phyloP scores from a whole-genome alignment of 2,113 vertebrate genomes.

The Anolis sagrei region DNA sequence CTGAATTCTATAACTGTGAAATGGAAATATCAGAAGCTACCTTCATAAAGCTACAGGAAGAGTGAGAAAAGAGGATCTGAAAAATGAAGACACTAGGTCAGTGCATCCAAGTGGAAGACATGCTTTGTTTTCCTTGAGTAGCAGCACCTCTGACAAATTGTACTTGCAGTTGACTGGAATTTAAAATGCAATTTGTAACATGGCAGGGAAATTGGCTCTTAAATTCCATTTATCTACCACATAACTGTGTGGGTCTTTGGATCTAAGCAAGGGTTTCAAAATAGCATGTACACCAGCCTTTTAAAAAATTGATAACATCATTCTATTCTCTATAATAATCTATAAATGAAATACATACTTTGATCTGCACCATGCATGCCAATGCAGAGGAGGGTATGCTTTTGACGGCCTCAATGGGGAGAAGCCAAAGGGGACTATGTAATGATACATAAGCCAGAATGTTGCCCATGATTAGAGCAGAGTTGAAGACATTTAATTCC shows the following conservation, averaged over 20 bases:
- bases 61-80: neutral
- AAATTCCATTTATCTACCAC: neutral
- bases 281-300: neutral
- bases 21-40: neutral
- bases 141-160: neutral
- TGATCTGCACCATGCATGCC: too few relatives aligned
- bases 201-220: neutral
- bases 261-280: neutral
- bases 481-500: too few relatives aligned
- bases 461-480: too few relatives aligned
- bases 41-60: neutral
- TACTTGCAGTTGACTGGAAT: neutral
- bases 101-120: neutral
- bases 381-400: too few relatives aligned
- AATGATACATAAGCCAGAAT: too few relatives aligned
- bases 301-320: neutral
- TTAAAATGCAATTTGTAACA: neutral
- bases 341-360: constrained; percentile 14
- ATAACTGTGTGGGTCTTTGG: neutral
- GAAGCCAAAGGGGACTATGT: too few relatives aligned
- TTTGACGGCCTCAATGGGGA: too few relatives aligned
- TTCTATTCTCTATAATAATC: neutral
- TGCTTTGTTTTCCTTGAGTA: neutral
- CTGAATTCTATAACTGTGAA: neutral
- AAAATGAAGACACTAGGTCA: neutral